Conservation (phyloP, 2,113 vertebrate genomes). For the Bubo bubo region DNA sequence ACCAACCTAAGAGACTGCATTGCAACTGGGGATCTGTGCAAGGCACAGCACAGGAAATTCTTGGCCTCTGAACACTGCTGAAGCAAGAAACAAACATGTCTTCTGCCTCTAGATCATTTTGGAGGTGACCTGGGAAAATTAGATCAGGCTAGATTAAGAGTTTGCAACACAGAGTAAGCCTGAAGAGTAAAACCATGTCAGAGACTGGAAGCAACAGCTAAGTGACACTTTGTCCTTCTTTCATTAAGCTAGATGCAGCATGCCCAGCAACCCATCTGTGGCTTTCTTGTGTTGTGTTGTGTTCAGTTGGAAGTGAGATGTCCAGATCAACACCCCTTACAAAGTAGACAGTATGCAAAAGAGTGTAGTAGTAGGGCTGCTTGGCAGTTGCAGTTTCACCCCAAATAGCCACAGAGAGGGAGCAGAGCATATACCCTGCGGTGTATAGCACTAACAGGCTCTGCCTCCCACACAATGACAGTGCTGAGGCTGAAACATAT, state of each 20-base stretch:
- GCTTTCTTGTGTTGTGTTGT: background rate
- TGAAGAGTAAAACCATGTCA: background rate
- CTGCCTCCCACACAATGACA: background rate
- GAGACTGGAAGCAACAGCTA: background rate
- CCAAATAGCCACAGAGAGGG: background rate
- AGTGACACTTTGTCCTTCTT: background rate
- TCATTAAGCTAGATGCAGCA: background rate
- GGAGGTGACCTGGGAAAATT: background rate
- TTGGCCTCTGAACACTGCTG: background rate
- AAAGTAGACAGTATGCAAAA: background rate
- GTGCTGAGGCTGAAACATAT: background rate
- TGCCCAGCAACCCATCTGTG: background rate
- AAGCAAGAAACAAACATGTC: background rate
- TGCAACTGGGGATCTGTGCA: background rate
- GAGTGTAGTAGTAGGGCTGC: background rate
- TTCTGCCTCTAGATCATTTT: background rate
- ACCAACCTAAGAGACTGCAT: background rate
- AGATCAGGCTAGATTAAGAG: background rate
- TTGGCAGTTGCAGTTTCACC: background rate
- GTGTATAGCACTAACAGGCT: background rate
- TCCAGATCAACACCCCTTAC: background rate
- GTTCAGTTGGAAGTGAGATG: background rate
- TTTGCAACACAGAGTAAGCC: background rate
- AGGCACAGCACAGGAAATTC: background rate
- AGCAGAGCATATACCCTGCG: background rate